Evolutionary conservation across 2,113 vertebrate species (phyloP).

Genomic region (Emydura subglobosa): DNA sequence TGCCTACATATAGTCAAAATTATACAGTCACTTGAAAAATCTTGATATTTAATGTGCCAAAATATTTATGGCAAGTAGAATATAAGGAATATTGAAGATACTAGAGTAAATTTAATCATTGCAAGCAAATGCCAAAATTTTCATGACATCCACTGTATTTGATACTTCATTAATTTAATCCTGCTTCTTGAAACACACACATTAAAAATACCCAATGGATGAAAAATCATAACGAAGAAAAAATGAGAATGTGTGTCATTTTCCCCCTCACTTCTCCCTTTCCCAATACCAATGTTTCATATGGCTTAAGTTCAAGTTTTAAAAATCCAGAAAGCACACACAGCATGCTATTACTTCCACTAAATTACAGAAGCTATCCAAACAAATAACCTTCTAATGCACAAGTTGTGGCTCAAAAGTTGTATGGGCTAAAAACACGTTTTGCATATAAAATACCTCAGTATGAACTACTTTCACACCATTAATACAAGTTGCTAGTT

Average conservation of each 20-base stretch:
- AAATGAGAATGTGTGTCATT: neutral
- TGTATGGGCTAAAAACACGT: slow-evolving; percentile 36
- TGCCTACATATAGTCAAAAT: neutral
- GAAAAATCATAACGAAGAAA: slow-evolving; percentile 56
- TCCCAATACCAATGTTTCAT: slow-evolving; percentile 55
- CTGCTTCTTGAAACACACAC: slow-evolving; percentile 50
- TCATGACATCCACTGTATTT: slow-evolving; percentile 36
- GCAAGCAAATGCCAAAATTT: slow-evolving; percentile 44
- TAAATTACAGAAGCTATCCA: slow-evolving; percentile 72
- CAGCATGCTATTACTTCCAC: slow-evolving; percentile 76
- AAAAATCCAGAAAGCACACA: slow-evolving; percentile 69
- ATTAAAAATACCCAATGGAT: slow-evolving; percentile 39
- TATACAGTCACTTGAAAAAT: neutral
- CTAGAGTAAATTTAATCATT: slow-evolving; percentile 28
- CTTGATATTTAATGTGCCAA: neutral
- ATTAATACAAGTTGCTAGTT: slow-evolving; percentile 16
- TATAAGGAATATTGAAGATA: slow-evolving; percentile 7
- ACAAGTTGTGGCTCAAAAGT: slow-evolving; percentile 52
- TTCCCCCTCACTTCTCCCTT: slow-evolving; percentile 36
- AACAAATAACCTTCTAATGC: slow-evolving; percentile 71
- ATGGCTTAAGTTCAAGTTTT: slow-evolving; percentile 73
- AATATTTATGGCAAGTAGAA: neutral
- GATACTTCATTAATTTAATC: slow-evolving; percentile 70
- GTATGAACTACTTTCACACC: slow-evolving; percentile 3
- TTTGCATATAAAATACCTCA: slow-evolving; percentile 44